Percentiles rank a stretch among this genome's conserved stretches.
These are phyloP conservation scores for Phyllopteryx taeniolatus DNA, from an alignment of 2,113 vertebrate species.

Conservation along the genomic window DNA sequence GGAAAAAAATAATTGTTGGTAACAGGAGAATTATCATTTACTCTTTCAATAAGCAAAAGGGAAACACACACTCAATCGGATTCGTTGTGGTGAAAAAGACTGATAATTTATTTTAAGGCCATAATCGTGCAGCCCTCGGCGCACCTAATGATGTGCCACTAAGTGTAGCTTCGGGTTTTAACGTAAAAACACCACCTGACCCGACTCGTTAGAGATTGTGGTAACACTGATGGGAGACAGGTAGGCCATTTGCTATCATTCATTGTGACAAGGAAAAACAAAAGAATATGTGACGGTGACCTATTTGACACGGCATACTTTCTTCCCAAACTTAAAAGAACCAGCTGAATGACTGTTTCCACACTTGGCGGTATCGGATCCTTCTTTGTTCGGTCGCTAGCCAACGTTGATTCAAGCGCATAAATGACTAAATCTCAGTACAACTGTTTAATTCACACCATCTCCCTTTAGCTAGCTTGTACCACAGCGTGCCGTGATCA, in stretches of 20 bases:
- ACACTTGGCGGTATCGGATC: neutral
- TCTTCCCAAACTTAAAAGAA: neutral
- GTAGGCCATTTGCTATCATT: neutral
- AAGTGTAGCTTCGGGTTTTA: neutral
- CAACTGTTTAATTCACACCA: neutral
- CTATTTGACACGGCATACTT: neutral
- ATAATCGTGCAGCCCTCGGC: neutral
- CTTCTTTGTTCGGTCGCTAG: neutral
- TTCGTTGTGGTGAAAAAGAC: neutral
- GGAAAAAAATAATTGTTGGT: too few species aligned
- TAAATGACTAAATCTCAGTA: neutral
- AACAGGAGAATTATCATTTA: too few species aligned
- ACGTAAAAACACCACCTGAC: conserved; percentile 3
- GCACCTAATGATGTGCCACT: neutral
- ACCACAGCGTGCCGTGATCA: neutral
- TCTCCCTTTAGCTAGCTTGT: neutral
- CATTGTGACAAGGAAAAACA: neutral
- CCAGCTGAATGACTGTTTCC: neutral
- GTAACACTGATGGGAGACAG: conserved; percentile 30
- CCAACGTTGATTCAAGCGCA: neutral
- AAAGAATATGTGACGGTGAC: neutral
- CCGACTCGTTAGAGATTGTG: conserved; percentile 19
- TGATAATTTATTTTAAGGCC: neutral
- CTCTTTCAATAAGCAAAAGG: too few species aligned
- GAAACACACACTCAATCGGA: neutral